Base-by-base conservation (phyloP, 2,888 invertebrate genomes). In the Nebria salina region DNA sequence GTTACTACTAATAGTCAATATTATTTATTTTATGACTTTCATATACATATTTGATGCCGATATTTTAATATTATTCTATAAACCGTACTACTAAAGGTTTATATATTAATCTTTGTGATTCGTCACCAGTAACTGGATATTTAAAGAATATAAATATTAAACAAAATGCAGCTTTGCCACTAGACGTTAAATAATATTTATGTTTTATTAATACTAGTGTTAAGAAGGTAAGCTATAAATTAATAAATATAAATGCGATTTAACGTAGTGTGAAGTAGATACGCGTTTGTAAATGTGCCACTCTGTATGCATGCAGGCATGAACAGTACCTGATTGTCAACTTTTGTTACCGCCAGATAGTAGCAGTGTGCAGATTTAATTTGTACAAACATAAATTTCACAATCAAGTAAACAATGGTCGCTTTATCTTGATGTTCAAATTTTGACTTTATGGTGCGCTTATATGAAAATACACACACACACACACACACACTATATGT, bases 351-450 rank as follows among this genome's bases (percentile, higher is more conserved):
- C 86, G 84, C 84, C 84, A 87, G 87, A 87, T 87, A 87, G 84
- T 84, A 83, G 82, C 83, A 83, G 84, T 85, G 85, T 84, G 85
- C 87, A 87, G 88, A 89, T 89, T 89, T 89, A 89, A 89, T 89
- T 89, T 89, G 89, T 89, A 88, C 88, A 87, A 88, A 88, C 89
- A 88, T 89, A 89, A 89, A 89, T 89, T 89, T 87, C 87, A 88
- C 88, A 89, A 89, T 89, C 89, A 88, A 88, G 88, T 87, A 88
- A 89, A 89, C 89, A 89, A 89, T 89, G 88, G 88, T 83, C 86
- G 88, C 87, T 88, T 88, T 88, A 89, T 89, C 88, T 88, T 87
- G 88, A 88, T 88, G 88, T 88, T 88, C 89, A 88, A 88, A 89
- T 88, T 89, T 88, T 85, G 87, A 88, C 87, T 88, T 88, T 88